Percentiles rank a stretch among this genome's conserved stretches.
phyloP scores from a whole-genome alignment of 2,797 vertebrate species.

The Malurus splendens region DNA sequence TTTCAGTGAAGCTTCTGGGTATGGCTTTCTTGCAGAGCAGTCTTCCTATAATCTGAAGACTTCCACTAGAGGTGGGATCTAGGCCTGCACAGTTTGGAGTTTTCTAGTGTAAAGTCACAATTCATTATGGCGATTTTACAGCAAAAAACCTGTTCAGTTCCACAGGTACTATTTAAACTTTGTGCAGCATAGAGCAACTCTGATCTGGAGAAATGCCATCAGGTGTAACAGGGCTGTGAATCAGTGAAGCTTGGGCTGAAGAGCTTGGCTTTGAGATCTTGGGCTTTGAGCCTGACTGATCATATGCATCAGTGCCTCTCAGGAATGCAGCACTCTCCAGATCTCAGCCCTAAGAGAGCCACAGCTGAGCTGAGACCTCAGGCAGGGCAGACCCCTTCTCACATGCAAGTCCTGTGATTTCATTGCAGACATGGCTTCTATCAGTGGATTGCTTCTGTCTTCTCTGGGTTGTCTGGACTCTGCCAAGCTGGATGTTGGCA shows the following conservation, averaged over 20 bases:
- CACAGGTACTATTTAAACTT: not conserved
- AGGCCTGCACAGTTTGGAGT: not conserved
- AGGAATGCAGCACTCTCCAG: not conserved
- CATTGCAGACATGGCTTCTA: not conserved
- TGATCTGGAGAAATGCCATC: not conserved
- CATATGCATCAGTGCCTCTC: not conserved
- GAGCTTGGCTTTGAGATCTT: not conserved
- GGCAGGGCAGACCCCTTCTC: not conserved
- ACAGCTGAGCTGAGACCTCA: not conserved
- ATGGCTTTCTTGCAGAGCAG: not conserved
- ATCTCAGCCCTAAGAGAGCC: not conserved
- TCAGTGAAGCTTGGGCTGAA: not conserved
- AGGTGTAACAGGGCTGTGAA: not conserved
- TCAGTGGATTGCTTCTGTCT: not conserved
- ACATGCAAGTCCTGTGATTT: not conserved
- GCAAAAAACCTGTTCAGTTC: not conserved
- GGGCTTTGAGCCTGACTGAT: not conserved
- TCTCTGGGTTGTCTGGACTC: not conserved
- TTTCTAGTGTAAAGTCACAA: not conserved
- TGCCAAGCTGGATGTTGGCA: not conserved
- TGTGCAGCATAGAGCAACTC: not conserved
- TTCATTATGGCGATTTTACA: not conserved
- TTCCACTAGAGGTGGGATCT: not conserved
- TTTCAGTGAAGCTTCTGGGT: not conserved
- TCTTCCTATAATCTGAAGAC: not conserved